Base-by-base conservation (phyloP, 2,888 invertebrate species). In the Anthophora plumipes region DNA sequence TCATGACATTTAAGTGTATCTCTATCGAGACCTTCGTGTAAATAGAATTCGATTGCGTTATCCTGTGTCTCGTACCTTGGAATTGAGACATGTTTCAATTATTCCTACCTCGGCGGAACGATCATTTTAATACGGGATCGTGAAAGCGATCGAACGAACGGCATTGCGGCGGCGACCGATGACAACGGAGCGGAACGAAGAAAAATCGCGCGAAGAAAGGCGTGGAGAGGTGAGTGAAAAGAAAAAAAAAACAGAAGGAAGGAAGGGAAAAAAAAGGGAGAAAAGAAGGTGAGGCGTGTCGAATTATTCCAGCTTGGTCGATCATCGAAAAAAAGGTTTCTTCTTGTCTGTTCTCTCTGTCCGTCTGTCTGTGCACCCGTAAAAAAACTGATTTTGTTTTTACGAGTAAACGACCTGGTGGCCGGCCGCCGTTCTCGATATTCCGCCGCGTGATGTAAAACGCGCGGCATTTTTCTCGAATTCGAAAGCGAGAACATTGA, bases 141-240 rank as follows among this genome's bases (percentile, higher is more conserved):
- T 50, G 69, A 80, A 79, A 83, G 85, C 84, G 79, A 81, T 81
- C 77, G 75, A 69, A 54, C 12, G 41, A 71, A 22, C 50, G 43
- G 20, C 50, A 46, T 60, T 66, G 66, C 57, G 43, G 59, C 72
- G 37, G 61, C 20, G 57, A 31, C 17, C 67, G 76, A 76, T 50
- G 71, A 83, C 83, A 66, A 48, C 64, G 73, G 75, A 84, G 80
- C 82, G 77, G 79, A 86, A 86, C 86, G 84, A 69, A 66, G 80
- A 80, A 82, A 75, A 72, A 76, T 73, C 71, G 76, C 55, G 67
- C 54, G 66, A 77, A 52, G 68, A 72, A 79, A 80, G 52, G 46
- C 11, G 60, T 37, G 22, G 63, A 79, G 75, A 76, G 69, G 61
- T 14, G 11, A 43, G 60, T 4, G 4, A 43, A n/a, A 75, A 80